Base-by-base conservation (phyloP, 2,797 vertebrate species). In the Arrhamphus sclerolepis region DNA sequence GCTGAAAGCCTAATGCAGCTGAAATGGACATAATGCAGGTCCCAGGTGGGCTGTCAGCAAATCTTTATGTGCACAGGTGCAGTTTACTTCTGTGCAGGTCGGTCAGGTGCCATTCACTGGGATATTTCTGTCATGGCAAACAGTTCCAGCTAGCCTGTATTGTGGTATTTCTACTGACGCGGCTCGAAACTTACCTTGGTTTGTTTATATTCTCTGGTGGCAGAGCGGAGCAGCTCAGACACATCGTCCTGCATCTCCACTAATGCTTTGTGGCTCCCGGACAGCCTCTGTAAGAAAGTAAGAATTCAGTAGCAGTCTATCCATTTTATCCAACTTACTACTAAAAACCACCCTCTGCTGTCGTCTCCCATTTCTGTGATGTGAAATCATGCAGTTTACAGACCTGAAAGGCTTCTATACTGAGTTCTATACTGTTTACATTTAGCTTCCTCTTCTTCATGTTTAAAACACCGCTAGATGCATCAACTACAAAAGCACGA, bases 191-290 rank as follows among this genome's bases (percentile, higher is more conserved):
- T 81, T 89, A 98, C 98, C 96, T 94, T 95, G 63, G 95, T 93
- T 79, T 93, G 90, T 3, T 94, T 92, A 26, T 94, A 88, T 42
- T 98, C 96, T 79, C 85, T 88, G 28, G 93, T 87, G 2, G 94
- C 91, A 1, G 93, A 96, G 71, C 75, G 93, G 84, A 98, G 89
- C 46, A 99, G 94, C 44, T 97, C 96, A 0, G 80, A 80, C 72
- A 97, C 93, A 2, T 96, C 91, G 7, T 97, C 97, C 72, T 99
- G 98, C 96, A 98, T 98, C 91, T 98, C 97, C 65, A 99, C 96
- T 78, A 99, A 85, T 0, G 96, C 96, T 89, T 99, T 99, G 91
- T 99, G 97, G 84, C 98, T 94, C 71, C 95, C 94, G 0, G 97
- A 98, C 84, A 99, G 93, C 86, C 95, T 98, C 98, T 99, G 89